Base-by-base conservation (phyloP, 2,888 invertebrate species). In the Xestia xanthographa region DNA sequence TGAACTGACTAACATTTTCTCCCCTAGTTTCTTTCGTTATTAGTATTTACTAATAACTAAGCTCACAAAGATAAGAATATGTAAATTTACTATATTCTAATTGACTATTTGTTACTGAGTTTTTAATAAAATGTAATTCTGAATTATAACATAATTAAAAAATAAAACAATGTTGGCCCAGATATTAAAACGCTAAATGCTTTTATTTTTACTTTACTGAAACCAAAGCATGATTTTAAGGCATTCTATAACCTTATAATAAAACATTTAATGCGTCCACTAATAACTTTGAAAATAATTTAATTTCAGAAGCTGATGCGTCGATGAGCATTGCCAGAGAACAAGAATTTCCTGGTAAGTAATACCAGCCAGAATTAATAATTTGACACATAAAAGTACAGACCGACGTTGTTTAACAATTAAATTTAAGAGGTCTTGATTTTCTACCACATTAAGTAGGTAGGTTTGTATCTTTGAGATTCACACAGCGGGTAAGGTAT, bases 281-380 rank as follows among this genome's bases (percentile, higher is more conserved):
- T 41, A 66, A 41, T 53, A 66, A 68, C 43, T 65, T 43, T 12
- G 0, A 34, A 26, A 67, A 38, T 29, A 45, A 56, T 66, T 53
- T 65, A 62, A 41, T 96, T 94, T 71, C 97, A 98, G 98, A 98
- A 95, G 98, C 97, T 22, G 96, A 94, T 87, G 98, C 97, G 50
- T 97, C 97, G 22, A 97, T 98, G 91, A 98, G 97, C 90, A 98
- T 98, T 86, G 97, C 98, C 20, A 97, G 97, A 89, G 97, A 98
- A 94, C 97, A 97, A 92, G 97, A 97, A 90, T 97, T 98, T 86
- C 96, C 96, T 88, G 97, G 97, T 95, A 95, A 93, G 94, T 95
- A 29, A 29, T 38, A 60, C 17, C 58, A 58, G 17, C 14, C 26
- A 67, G 4, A 26, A 48, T 11, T 48, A 9, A 17, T 26, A 2